These are phyloP conservation scores for Rhea americana DNA, from an alignment of 2,113 vertebrate genomes.

Conservation along the genomic window DNA sequence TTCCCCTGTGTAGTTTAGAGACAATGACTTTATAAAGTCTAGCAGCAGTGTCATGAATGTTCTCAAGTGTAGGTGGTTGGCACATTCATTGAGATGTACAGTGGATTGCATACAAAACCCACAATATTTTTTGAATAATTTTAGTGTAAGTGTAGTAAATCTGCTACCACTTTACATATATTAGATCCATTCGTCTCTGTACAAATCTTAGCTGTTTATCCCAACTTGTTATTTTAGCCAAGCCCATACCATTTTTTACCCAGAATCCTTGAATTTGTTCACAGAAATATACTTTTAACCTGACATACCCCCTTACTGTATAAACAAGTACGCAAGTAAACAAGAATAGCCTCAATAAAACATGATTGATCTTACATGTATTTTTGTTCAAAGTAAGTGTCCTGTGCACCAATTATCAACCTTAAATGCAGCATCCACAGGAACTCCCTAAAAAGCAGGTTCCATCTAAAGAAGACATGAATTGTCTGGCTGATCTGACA, in stretches of 20 bases:
- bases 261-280: neutral
- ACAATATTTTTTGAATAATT: constrained; percentile 19
- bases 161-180: constrained; percentile 30
- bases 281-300: constrained; percentile 17
- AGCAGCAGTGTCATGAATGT: constrained; percentile 5
- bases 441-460: constrained; percentile 38
- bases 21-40: constrained; percentile 42
- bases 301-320: neutral
- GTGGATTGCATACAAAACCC: neutral
- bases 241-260: neutral
- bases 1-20: constrained; percentile 1
- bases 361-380: neutral
- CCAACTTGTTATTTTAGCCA: neutral
- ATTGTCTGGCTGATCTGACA: constrained; percentile 12
- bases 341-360: neutral
- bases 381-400: constrained; percentile 38
- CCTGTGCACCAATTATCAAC: constrained; percentile 18
- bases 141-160: constrained; percentile 32
- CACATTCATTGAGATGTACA: constrained; percentile 11
- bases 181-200: constrained; percentile 38
- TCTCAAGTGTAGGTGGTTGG: constrained; percentile 9
- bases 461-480: neutral
- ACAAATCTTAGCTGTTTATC: constrained; percentile 9
- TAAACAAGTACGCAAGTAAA: neutral
- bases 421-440: constrained; percentile 33